Evolutionary conservation across 2,797 vertebrate species (phyloP).

Genomic region (Eidolon dupreanum): DNA sequence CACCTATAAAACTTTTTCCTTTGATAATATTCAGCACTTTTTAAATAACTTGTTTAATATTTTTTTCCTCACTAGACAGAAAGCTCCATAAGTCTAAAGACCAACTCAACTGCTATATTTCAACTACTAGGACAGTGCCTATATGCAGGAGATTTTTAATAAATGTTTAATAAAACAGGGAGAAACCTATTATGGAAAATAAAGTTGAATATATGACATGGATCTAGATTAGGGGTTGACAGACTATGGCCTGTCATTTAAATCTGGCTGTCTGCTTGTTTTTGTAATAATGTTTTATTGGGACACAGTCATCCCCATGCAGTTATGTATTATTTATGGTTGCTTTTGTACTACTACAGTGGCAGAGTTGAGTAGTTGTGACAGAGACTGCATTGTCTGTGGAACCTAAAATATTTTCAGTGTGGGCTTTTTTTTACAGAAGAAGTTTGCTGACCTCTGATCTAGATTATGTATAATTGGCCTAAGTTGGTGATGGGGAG

Average conservation of each 20-base stretch:
- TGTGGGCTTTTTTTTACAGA: background rate
- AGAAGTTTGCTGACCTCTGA: background rate
- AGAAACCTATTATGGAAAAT: background rate
- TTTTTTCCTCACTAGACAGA: background rate
- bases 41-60: background rate
- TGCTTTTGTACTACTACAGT: background rate
- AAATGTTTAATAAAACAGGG: background rate
- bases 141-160: background rate
- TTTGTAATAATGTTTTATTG: slow-evolving; percentile 37
- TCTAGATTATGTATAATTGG: background rate
- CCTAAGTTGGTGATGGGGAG: background rate
- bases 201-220: background rate
- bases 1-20: background rate
- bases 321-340: background rate
- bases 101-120: background rate
- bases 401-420: background rate
- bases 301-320: background rate
- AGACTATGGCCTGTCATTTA: background rate
- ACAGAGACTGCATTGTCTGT: background rate
- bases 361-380: background rate
- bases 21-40: background rate
- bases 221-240: background rate
- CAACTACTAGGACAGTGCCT: background rate
- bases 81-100: background rate
- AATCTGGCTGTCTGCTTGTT: background rate